A percentile compares a stretch with the other conserved stretches of the same genome.
These are phyloP conservation scores for Gavialis gangeticus DNA, from an alignment of 2,113 vertebrate species.

Conservation along the genomic window DNA sequence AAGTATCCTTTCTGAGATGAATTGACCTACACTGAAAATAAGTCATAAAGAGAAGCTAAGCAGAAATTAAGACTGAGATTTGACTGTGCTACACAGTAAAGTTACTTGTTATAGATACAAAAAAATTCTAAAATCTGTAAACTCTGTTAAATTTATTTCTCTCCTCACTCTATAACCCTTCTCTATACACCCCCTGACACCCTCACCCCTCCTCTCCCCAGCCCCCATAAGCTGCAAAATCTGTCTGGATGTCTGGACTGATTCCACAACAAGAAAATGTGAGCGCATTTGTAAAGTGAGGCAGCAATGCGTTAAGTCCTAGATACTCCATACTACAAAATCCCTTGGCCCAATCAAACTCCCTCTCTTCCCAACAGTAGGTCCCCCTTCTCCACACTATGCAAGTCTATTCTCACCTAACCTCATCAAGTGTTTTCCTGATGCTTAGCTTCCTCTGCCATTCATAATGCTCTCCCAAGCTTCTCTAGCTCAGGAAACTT, in stretches of 20 bases:
- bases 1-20: not conserved
- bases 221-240: not conserved
- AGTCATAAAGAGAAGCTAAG: not conserved
- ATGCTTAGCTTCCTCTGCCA: not conserved
- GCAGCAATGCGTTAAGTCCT: not conserved
- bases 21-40: not conserved
- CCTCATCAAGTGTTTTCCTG: not conserved
- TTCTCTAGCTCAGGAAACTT: not conserved
- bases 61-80: not conserved
- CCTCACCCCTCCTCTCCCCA: too few relatives aligned
- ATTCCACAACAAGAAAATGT: not conserved
- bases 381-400: not conserved
- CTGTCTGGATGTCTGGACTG: not conserved
- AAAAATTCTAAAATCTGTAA: not conserved
- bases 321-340: not conserved
- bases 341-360: not conserved
- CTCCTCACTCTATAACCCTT: not conserved
- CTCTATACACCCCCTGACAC: not conserved
- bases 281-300: not conserved
- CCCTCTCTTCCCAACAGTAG: not conserved
- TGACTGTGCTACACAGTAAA: not conserved
- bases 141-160: not conserved
- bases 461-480: not conserved
- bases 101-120: not conserved
- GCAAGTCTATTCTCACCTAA: not conserved